Evolutionary conservation across 64 coral and sea anemone species (phyloP).

Genomic region (Stichodactyla mertensii): DNA sequence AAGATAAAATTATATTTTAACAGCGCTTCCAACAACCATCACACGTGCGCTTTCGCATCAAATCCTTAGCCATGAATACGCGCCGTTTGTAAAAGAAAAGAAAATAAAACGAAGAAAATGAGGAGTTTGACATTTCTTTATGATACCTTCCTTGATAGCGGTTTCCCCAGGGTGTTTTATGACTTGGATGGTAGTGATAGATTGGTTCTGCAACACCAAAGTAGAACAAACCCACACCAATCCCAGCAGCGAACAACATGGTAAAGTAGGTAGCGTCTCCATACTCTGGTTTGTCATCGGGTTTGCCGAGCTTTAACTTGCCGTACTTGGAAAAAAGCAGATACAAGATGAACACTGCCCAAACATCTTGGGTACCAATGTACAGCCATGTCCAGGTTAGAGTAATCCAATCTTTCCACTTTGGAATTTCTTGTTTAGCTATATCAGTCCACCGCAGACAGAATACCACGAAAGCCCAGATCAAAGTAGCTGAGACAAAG

Average conservation of each 20-base stretch:
- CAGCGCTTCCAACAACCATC: too few relatives aligned
- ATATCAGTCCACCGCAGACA: conserved; percentile 25
- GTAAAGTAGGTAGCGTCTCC: conserved; percentile 36
- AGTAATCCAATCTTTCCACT: conserved; percentile 34
- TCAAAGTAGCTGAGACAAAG: conserved; percentile 20
- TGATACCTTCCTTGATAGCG: conserved; percentile 39
- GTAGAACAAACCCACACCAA: conserved; percentile 51
- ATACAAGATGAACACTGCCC: conserved; percentile 22
- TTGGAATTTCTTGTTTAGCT: conserved; percentile 22
- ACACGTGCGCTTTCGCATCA: too few relatives aligned
- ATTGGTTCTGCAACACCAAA: conserved; percentile 58
- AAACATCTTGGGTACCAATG: conserved; percentile 11
- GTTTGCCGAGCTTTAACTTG: conserved; percentile 42
- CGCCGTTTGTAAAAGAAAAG: too few relatives aligned
- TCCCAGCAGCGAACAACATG: conserved; percentile 41
- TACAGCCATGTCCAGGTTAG: conserved; percentile 39
- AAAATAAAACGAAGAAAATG: conserved; percentile 20
- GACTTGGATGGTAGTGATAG: conserved; percentile 34
- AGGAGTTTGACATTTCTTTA: too few relatives aligned
- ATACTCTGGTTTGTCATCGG: conserved; percentile 43
- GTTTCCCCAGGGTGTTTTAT: conserved; percentile 22
- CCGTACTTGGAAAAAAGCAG: conserved; percentile 34
- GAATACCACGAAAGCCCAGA: conserved; percentile 47
- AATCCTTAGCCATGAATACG: too few relatives aligned
- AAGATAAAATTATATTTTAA: too few relatives aligned